These are phyloP conservation scores for Morpho deidamia DNA, from an alignment of 2,888 invertebrate genomes.

Conservation along the genomic window DNA sequence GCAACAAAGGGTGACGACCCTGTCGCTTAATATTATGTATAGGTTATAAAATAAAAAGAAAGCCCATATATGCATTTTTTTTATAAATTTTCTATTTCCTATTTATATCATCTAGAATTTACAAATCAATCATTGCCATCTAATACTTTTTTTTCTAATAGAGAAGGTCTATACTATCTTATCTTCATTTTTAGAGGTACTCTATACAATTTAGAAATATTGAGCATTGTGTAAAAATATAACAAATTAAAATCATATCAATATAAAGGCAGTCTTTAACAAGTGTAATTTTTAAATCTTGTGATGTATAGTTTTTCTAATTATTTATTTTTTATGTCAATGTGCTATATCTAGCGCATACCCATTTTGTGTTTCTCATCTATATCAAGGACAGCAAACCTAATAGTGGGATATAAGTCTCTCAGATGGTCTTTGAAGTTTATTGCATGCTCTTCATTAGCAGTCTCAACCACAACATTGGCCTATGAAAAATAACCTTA, in stretches of 20 bases:
- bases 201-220: too few relatives aligned
- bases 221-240: too few relatives aligned
- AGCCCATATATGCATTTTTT: conserved; percentile 21
- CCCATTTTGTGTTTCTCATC: conserved; percentile 45
- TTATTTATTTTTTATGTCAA: too few relatives aligned
- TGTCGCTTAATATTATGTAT: conserved; percentile 80
- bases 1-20: conserved; percentile 96
- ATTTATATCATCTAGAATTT: not conserved
- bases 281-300: too few relatives aligned
- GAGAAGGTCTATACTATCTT: too few relatives aligned
- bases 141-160: too few relatives aligned
- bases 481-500: conserved; percentile 40
- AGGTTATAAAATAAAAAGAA: conserved; percentile 62
- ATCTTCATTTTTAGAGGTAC: too few relatives aligned
- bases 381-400: conserved; percentile 49
- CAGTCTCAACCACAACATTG: conserved; percentile 64
- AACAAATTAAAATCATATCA: too few relatives aligned
- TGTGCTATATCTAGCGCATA: conserved; percentile 26
- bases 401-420: conserved; percentile 50
- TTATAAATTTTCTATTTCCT: conserved; percentile 11
- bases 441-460: conserved; percentile 54
- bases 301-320: too few relatives aligned
- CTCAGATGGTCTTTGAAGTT: conserved; percentile 53
- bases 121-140: too few relatives aligned
- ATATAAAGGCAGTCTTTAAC: too few relatives aligned